Evolutionary conservation across 2,888 invertebrate genomes (phyloP).

Genomic region (Eristalinus sepulchralis): DNA sequence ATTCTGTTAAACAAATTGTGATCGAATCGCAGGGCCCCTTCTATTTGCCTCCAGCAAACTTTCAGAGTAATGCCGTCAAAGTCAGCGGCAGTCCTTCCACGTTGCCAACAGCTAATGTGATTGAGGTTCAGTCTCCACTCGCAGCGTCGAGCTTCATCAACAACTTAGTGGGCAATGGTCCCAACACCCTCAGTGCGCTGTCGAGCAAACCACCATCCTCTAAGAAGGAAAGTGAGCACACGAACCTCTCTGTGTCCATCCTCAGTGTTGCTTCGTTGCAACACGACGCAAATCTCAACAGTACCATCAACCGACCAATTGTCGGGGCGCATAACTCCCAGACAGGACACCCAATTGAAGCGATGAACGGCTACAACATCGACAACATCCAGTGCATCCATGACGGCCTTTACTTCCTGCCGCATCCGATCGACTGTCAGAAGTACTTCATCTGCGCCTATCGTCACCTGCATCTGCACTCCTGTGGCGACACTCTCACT

Average conservation of each 20-base stretch:
- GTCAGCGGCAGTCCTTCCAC: neutral
- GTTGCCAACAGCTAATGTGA: neutral
- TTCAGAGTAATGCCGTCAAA: neutral
- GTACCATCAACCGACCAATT: slow-evolving; percentile 52
- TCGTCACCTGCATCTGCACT: slow-evolving; percentile 76
- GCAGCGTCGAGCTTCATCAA: neutral
- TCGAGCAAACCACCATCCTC: neutral
- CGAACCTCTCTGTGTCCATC: slow-evolving; percentile 40
- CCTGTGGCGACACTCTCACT: slow-evolving; percentile 75
- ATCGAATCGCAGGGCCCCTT: no score
- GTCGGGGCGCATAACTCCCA: slow-evolving; percentile 75
- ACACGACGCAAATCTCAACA: neutral
- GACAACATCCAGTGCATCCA: slow-evolving; percentile 76
- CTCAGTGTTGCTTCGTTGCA: slow-evolving; percentile 29
- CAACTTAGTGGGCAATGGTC: neutral
- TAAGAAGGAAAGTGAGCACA: neutral
- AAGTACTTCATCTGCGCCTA: slow-evolving; percentile 78
- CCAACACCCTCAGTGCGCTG: neutral
- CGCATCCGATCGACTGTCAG: slow-evolving; percentile 77
- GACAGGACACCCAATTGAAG: slow-evolving; percentile 74
- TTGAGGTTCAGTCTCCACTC: neutral
- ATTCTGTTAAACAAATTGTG: neutral
- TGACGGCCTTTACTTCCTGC: slow-evolving; percentile 78
- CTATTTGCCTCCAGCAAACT: no score
- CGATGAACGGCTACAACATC: slow-evolving; percentile 76